These are phyloP conservation scores for Drosophila sechellia DNA, from an alignment of 1,140 invertebrate species.

Conservation along the genomic window DNA sequence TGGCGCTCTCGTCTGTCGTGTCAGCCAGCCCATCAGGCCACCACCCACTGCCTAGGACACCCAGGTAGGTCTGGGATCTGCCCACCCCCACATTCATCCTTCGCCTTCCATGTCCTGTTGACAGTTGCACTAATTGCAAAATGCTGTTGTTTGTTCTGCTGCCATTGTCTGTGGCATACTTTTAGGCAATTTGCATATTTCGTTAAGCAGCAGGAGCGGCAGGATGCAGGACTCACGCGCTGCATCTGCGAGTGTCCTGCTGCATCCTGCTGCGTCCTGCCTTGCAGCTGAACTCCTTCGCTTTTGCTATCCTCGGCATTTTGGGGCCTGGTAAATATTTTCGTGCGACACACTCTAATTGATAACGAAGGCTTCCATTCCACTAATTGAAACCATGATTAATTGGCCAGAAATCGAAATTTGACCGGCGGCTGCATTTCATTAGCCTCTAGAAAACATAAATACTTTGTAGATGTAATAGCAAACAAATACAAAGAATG, in stretches of 20 bases:
- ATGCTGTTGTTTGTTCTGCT: slow-evolving; percentile 71
- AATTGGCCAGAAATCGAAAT: slow-evolving; percentile 14
- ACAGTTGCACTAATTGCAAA: slow-evolving; percentile 81
- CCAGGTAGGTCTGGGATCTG: background rate
- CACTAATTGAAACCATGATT: slow-evolving; percentile 45
- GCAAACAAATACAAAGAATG: background rate
- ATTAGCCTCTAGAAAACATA: background rate
- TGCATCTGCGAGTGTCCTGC: slow-evolving; percentile 27
- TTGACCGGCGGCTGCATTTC: background rate
- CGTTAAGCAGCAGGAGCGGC: slow-evolving; percentile 64
- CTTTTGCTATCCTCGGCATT: background rate
- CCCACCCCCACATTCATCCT: background rate
- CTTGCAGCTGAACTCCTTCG: background rate
- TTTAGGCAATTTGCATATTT: slow-evolving; percentile 79
- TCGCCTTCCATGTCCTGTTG: slow-evolving; percentile 49
- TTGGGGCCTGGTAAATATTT: slow-evolving; percentile 21
- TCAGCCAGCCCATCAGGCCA: background rate
- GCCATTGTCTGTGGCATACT: slow-evolving; percentile 63
- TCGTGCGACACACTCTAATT: slow-evolving; percentile 22
- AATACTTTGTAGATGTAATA: background rate
- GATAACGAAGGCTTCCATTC: slow-evolving; percentile 34
- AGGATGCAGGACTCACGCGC: background rate
- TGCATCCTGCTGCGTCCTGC: background rate
- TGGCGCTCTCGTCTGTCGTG: slow-evolving; percentile 23
- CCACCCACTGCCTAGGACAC: too few species aligned